A percentile compares a stretch with the other conserved stretches of the same genome.
phyloP scores from a whole-genome alignment of 1,140 invertebrate species.

The Magallana gigas region DNA sequence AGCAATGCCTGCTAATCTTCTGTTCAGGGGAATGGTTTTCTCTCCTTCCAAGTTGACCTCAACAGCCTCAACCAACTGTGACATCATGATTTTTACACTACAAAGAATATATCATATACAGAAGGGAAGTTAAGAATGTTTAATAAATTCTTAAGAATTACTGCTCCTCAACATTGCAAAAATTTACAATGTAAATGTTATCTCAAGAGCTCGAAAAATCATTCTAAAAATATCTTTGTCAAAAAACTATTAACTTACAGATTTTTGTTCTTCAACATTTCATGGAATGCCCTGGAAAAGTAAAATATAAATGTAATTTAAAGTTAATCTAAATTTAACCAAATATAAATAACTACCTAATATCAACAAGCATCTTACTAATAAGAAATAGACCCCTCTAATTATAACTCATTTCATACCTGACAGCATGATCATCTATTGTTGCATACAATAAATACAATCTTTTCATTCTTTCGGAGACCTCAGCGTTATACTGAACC shows the following conservation, averaged over 20 bases:
- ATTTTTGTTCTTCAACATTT: slow-evolving; percentile 88
- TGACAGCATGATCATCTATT: slow-evolving; percentile 96
- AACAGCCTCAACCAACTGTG: slow-evolving; percentile 69
- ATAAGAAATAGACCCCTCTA: neutral
- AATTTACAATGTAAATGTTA: no score
- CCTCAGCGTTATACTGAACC: slow-evolving; percentile 93
- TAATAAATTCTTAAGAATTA: no score
- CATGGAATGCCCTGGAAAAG: slow-evolving; percentile 81
- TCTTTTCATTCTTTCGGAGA: slow-evolving; percentile 95
- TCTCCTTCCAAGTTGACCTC: slow-evolving; percentile 66
- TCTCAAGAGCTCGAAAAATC: no score
- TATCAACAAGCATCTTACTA: neutral
- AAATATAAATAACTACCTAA: neutral
- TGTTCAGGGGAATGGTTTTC: slow-evolving; percentile 63
- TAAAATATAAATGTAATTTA: slow-evolving; percentile 48
- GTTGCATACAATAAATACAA: slow-evolving; percentile 94
- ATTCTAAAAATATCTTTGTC: no score
- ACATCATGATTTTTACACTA: slow-evolving; percentile 69
- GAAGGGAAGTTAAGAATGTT: no score
- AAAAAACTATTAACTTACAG: slow-evolving; percentile 63
- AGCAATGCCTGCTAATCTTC: slow-evolving; percentile 68
- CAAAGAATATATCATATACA: slow-evolving; percentile 36
- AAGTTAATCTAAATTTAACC: neutral
- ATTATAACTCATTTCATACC: slow-evolving; percentile 75
- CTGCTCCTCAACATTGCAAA: no score